These are phyloP conservation scores for Nasonia giraulti DNA, from an alignment of 1,140 invertebrate genomes.

Conservation along the genomic window DNA sequence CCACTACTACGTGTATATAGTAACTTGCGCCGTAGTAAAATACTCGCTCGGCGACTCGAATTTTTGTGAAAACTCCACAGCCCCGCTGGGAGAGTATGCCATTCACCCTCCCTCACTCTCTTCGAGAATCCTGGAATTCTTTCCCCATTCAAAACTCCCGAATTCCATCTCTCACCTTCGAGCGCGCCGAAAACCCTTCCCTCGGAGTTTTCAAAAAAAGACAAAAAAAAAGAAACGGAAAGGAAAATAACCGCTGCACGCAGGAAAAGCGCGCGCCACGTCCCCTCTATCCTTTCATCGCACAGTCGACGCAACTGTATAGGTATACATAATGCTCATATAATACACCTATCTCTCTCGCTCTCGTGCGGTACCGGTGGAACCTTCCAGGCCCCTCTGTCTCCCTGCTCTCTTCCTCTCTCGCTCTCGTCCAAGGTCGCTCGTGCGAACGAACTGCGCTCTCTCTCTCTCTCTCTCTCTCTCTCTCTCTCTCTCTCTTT, in stretches of 20 bases:
- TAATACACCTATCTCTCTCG: not conserved
- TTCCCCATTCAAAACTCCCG: no score
- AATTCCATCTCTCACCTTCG: not conserved
- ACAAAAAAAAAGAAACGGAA: not conserved
- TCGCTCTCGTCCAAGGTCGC: constrained; percentile 46
- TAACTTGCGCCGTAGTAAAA: no score
- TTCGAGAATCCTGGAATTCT: no score
- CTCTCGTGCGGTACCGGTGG: not conserved
- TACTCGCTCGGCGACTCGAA: no score
- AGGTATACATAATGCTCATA: no score
- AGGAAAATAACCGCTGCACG: not conserved
- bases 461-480: no score
- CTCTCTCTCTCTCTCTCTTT: constrained; percentile 29
- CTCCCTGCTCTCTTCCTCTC: constrained; percentile 45
- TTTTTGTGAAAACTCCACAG: no score
- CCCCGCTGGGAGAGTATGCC: no score
- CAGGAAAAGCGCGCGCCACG: not conserved
- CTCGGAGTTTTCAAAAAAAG: not conserved
- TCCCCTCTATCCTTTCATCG: not conserved
- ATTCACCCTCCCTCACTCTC: no score
- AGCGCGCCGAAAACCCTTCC: not conserved
- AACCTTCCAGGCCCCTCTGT: constrained; percentile 49
- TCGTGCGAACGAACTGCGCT: constrained; percentile 49
- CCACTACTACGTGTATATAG: no score
- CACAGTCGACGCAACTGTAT: not conserved